Percentiles rank a stretch among this genome's conserved stretches.
Evolutionary conservation across 92 coral and sea anemone genomes (phyloP).

Genomic region (Galaxea fascicularis): DNA sequence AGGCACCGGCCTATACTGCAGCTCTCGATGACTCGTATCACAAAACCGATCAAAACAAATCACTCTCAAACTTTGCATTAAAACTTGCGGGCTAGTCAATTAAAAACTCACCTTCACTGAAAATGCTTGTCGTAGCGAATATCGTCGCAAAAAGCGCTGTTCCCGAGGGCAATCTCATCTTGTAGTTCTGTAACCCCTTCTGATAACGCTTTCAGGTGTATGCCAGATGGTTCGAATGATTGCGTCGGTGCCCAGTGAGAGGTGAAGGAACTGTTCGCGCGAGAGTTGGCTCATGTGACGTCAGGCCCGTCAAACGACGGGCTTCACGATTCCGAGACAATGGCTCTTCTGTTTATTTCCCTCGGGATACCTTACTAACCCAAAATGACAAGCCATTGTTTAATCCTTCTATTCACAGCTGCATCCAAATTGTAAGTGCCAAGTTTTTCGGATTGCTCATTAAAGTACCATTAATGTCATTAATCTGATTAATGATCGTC

Average conservation of each 20-base stretch:
- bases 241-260: neutral
- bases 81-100: conserved; percentile 1
- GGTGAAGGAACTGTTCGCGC: no score
- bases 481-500: no score
- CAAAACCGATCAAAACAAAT: neutral
- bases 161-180: conserved; percentile 16
- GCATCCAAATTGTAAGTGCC: neutral
- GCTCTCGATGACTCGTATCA: neutral
- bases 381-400: neutral
- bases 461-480: no score
- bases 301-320: neutral
- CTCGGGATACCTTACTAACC: neutral
- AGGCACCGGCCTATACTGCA: neutral
- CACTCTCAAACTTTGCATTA: neutral
- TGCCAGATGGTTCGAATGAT: neutral
- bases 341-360: no score
- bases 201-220: neutral
- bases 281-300: neutral
- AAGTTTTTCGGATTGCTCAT: no score
- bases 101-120: conserved; percentile 23
- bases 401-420: neutral
- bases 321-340: no score
- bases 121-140: conserved; percentile 7
- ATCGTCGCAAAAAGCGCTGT: neutral
- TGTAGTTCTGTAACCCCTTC: neutral